Base-by-base conservation (phyloP, 2,797 vertebrate genomes). In the Melanotaenia boesemani region DNA sequence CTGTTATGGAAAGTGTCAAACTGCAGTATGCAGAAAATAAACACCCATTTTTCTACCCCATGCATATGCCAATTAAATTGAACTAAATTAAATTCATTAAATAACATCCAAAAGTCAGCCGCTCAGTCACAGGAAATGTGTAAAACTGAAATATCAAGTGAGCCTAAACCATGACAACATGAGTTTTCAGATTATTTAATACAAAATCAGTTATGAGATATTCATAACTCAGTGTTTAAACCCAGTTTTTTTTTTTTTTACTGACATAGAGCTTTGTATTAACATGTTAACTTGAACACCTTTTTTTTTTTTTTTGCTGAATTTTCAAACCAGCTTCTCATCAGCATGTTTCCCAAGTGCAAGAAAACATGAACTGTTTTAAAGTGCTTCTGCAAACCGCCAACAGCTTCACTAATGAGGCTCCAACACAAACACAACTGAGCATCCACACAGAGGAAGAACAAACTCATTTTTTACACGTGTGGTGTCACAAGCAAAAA, bases 401-500 rank as follows among this genome's bases (percentile, higher is more conserved):
- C 69, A 67, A 69, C 61, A 7, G 24, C 39, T 56, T 72, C 46
- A 55, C 32, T 68, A 75, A 56, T 58, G 41, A 74, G 52, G 34
- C n/a, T 41, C 28, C 26, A 7, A 16, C 26, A 36, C 24, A 60
- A 64, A 55, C 57, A 56, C 34, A 70, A 65, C 0, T 22, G 16
- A 67, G 16, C 50, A 70, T 73, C 22, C 44, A 67, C 52, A 67
- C 65, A 74, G 60, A 71, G 54, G 39, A 37, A 55, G 9, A 44
- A 48, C 57, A 52, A 62, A 39, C n/a, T 67, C 52, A 67, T 74
- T 63, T 30, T 52, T 76, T 41, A 64, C 50, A 37, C 56, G 58
- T 65, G 15, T 52, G 24, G 57, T 24, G 62, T 76, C 61, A 71
- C 24, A n/a, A 62, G 37, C 46, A 26, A 41, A 26, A 22, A 59